phyloP scores from a whole-genome alignment of 2,113 vertebrate genomes.

The Mirza zaza region DNA sequence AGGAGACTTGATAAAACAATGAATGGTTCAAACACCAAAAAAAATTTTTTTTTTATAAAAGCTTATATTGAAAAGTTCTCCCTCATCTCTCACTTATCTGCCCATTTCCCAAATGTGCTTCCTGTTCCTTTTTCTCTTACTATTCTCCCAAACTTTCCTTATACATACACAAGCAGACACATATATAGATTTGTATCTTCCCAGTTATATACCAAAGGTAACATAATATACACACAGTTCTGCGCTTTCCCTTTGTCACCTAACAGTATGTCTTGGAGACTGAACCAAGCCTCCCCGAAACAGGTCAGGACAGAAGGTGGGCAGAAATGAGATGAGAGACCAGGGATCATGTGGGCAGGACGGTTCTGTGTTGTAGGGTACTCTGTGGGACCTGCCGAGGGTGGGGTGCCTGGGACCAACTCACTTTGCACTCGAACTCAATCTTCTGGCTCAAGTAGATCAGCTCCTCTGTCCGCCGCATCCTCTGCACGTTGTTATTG shows the following conservation, averaged over 20 bases:
- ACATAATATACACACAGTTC: neutral
- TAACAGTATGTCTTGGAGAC: neutral
- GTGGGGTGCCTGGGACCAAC: neutral
- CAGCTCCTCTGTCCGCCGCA: slow-evolving; percentile 96
- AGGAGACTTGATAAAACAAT: neutral
- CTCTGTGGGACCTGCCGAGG: neutral
- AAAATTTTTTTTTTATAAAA: neutral
- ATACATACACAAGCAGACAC: neutral
- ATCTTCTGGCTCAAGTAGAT: slow-evolving; percentile 95
- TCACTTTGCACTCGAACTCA: slow-evolving; percentile 96
- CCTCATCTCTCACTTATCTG: neutral
- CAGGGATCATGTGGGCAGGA: rapidly evolving
- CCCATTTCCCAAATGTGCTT: neutral
- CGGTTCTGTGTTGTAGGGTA: rapidly evolving
- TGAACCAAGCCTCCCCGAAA: neutral
- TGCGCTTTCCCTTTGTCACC: neutral
- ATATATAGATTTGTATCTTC: neutral
- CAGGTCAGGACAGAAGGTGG: neutral
- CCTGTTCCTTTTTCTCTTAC: neutral
- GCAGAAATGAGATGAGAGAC: neutral
- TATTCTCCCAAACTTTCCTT: neutral
- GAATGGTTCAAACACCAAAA: neutral
- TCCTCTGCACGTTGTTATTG: slow-evolving; percentile 95
- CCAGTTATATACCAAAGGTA: neutral
- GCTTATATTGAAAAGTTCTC: neutral